These are phyloP conservation scores for Sciurus niger DNA, from an alignment of 2,113 vertebrate species.

Conservation along the genomic window DNA sequence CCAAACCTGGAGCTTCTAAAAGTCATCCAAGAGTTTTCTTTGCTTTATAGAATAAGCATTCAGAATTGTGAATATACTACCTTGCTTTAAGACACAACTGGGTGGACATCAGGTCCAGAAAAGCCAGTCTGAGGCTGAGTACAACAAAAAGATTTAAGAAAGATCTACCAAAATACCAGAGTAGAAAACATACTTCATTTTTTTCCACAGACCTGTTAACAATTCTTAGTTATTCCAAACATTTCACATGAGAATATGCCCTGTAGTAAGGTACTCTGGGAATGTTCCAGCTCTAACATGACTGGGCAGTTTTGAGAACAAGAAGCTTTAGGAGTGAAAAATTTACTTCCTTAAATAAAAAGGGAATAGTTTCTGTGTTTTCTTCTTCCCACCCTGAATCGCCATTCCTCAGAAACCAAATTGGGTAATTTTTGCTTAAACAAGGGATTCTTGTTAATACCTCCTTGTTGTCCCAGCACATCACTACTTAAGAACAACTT, in stretches of 20 bases:
- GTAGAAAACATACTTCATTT: slow-evolving; percentile 11
- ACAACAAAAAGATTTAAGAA: background rate
- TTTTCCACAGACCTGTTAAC: slow-evolving; percentile 17
- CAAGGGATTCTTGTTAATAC: slow-evolving; percentile 8
- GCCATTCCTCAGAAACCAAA: background rate
- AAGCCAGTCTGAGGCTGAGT: background rate
- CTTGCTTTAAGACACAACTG: slow-evolving; percentile 28
- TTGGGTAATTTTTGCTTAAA: slow-evolving; percentile 20
- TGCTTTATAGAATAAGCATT: slow-evolving; percentile 52
- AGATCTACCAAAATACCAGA: background rate
- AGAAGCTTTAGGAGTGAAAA: background rate
- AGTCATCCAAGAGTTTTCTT: slow-evolving; percentile 42
- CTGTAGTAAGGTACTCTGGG: background rate
- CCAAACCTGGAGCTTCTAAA: slow-evolving; percentile 21
- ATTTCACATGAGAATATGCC: slow-evolving; percentile 38
- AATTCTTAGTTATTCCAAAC: slow-evolving; percentile 50
- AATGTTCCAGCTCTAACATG: slow-evolving; percentile 30
- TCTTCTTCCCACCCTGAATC: background rate
- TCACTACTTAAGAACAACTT: slow-evolving; percentile 28
- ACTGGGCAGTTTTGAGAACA: slow-evolving; percentile 23
- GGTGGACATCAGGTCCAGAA: background rate
- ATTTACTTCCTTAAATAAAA: slow-evolving; percentile 35
- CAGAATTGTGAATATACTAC: background rate
- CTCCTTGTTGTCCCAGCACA: background rate
- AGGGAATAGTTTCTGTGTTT: background rate